Percentiles rank a stretch among this genome's conserved stretches.
Conservation (phyloP, 1,140 invertebrate species). For the Phortica variegata region DNA sequence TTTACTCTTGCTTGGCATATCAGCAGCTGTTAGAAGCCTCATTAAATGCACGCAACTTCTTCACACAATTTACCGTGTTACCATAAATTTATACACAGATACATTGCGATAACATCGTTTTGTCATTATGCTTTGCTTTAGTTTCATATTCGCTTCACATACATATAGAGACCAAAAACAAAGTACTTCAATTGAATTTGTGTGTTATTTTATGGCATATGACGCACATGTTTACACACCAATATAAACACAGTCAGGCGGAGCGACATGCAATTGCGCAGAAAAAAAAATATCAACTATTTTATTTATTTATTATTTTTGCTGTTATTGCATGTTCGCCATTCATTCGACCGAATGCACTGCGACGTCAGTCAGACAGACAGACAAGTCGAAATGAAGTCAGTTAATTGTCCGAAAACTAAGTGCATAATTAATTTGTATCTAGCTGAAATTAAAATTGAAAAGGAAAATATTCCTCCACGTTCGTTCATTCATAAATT, state of each 20-base stretch:
- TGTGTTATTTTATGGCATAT: too few relatives aligned
- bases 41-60: conserved; percentile 12
- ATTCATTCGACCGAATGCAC: neutral
- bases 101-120: too few relatives aligned
- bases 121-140: too few relatives aligned
- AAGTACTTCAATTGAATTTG: too few relatives aligned
- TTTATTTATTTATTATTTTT: neutral
- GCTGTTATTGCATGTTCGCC: neutral
- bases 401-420: conserved; percentile 10
- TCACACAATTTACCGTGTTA: too few relatives aligned
- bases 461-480: too few relatives aligned
- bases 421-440: conserved; percentile 40
- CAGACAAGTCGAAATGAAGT: conserved; percentile 4
- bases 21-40: neutral
- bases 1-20: too few relatives aligned
- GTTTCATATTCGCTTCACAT: too few relatives aligned
- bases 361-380: neutral
- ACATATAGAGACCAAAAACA: too few relatives aligned
- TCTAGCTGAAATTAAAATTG: conserved; percentile 27
- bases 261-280: neutral
- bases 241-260: neutral
- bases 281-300: neutral
- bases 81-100: too few relatives aligned
- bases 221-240: too few relatives aligned
- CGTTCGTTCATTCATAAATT: too few relatives aligned